Conservation (phyloP, 2,888 invertebrate genomes). For the Girardia tigrina region DNA sequence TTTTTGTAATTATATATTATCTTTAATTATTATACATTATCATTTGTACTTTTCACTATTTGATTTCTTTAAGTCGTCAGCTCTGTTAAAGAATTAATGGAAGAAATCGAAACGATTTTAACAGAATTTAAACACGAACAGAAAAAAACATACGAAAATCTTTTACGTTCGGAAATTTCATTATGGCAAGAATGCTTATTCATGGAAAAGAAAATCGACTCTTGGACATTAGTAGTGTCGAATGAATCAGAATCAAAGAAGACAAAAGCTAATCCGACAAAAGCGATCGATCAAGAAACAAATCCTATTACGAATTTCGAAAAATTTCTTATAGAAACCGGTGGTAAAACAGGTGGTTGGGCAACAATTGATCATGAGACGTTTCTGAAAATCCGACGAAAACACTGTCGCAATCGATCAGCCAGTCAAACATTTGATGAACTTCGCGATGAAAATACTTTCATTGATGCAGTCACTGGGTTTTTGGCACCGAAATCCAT, state of each 20-base stretch:
- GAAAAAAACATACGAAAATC: background rate
- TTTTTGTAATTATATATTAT: no score
- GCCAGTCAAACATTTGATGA: background rate
- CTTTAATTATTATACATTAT: no score
- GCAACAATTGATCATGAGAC: conserved; percentile 50
- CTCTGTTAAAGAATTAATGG: background rate
- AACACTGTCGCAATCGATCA: no score
- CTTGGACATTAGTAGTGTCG: background rate
- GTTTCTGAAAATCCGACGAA: conserved; percentile 40
- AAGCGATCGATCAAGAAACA: background rate
- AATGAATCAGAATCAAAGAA: background rate
- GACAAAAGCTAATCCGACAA: background rate
- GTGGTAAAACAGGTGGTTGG: conserved; percentile 49
- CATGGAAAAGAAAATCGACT: conserved; percentile 2
- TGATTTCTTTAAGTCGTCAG: background rate
- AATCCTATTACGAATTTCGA: conserved; percentile 37
- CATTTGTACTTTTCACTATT: no score
- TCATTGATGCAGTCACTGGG: conserved; percentile 42
- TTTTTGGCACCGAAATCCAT: conserved; percentile 45
- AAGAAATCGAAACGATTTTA: background rate
- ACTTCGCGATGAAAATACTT: conserved; percentile 43
- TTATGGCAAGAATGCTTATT: conserved; percentile 27
- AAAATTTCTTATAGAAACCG: conserved; percentile 47
- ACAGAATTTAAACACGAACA: background rate
- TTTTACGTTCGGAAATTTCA: conserved; percentile 15